Evolutionary conservation across 1,140 invertebrate species (phyloP).

Genomic region (Nasonia longicornis): DNA sequence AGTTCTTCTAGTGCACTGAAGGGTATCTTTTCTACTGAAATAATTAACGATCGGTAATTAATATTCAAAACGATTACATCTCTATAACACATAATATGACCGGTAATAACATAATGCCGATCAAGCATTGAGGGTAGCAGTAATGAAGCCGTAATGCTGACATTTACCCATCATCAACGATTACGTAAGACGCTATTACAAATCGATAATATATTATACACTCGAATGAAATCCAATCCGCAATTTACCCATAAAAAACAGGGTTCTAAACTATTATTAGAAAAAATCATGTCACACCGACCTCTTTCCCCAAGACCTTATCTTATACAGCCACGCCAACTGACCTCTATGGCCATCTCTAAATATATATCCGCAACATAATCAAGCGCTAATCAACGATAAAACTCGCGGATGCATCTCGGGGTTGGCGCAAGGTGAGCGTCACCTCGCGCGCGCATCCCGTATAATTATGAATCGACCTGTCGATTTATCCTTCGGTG

Average conservation of each 20-base stretch:
- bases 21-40: no score
- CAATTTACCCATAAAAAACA: no score
- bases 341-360: slow-evolving; percentile 6
- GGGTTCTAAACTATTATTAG: neutral
- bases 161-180: no score
- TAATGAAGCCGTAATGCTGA: no score
- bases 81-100: no score
- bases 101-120: no score
- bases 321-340: no score
- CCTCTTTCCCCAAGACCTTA: neutral
- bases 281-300: neutral
- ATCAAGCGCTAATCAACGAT: slow-evolving; percentile 16
- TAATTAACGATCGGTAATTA: no score
- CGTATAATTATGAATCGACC: slow-evolving; percentile 16
- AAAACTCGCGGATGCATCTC: neutral
- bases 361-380: neutral
- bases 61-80: no score
- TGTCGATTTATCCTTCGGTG: neutral
- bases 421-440: neutral
- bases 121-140: no score
- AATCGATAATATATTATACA: neutral
- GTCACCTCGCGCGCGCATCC: neutral
- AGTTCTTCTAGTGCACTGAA: no score
- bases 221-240: neutral
- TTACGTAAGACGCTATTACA: no score